Evolutionary conservation across 1,140 invertebrate genomes (phyloP), one percentile per base, ranked within the genome.

Genomic region (Papilio polyxenes): DNA sequence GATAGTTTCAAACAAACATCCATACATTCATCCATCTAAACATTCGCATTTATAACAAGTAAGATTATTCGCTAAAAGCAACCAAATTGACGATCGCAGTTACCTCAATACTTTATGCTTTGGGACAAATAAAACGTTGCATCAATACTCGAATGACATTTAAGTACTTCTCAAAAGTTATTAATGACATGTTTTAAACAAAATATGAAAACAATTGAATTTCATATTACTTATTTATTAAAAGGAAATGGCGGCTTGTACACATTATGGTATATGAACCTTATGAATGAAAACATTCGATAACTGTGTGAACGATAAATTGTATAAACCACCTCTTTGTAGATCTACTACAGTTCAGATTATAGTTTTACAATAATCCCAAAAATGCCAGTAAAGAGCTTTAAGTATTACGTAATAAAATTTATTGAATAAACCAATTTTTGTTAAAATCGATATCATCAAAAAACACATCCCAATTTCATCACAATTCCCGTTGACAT

Each of bases 101-200:
- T 69, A 69, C 62, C 23, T 31, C 23, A 69, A 69, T 31, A 37
- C 23, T 31, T 69, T 69, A 37, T 31, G 23, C 62, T 69, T 23
- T 69, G 20, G 3, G 11, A 69, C 62, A 69, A 37, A 69, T 69
- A 69, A 69, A 23, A 69, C 23, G 62, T 69, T 69, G 62, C 62
- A 69, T 69, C 62, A 11, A 9, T 23, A 69, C 23, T 69, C 62
- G 62, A 69, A 69, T 69, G 62, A 31, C 23, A 11, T 69, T 69
- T 31, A 69, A 69, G 31, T 69, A 69, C 23, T 69, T 69, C 23
- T 31, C 23, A 37, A 37, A 69, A 69, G 31, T 69, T 69, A 69
- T 69, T 69, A 69, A 10, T 69, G 62, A 2, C 23, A 13, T 69
- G 23, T 69, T 69, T 69, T 3, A 37, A 69, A 69, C 37, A 69